Percentiles rank a stretch among this genome's conserved stretches.
Evolutionary conservation across 2,888 invertebrate species (phyloP).

Genomic region (Bellardia pandia): DNA sequence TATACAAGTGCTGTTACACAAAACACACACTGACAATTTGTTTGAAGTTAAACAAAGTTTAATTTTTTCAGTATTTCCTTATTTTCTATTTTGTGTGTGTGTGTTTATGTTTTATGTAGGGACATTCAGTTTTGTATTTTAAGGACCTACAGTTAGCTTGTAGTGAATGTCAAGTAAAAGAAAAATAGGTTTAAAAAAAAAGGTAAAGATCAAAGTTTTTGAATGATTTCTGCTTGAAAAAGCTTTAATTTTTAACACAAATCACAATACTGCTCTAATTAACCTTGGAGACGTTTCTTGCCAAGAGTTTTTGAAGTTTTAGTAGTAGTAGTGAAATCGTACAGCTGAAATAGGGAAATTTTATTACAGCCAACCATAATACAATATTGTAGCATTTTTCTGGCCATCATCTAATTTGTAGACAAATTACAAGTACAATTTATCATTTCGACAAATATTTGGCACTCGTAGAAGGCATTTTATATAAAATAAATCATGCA

Average conservation of each 20-base stretch:
- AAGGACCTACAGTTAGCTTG: not conserved
- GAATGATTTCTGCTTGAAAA: not conserved
- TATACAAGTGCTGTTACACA: slow-evolving; percentile 28
- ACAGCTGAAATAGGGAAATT: not conserved
- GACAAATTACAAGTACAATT: too few relatives aligned
- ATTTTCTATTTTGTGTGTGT: slow-evolving; percentile 1
- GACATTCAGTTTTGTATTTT: not conserved
- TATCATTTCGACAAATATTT: too few relatives aligned
- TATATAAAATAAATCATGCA: too few relatives aligned
- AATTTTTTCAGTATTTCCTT: slow-evolving; percentile 23
- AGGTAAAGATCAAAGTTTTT: not conserved
- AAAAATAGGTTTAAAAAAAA: not conserved
- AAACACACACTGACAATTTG: slow-evolving; percentile 52
- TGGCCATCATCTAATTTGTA: too few relatives aligned
- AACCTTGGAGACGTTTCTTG: not conserved
- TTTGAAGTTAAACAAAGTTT: slow-evolving; percentile 64
- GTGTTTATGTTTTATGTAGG: not conserved
- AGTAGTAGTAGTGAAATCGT: too few relatives aligned
- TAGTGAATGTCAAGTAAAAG: not conserved
- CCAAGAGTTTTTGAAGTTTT: too few relatives aligned
- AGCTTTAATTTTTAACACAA: not conserved
- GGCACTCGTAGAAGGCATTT: too few relatives aligned
- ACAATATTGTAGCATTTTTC: too few relatives aligned
- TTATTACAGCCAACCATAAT: too few relatives aligned
- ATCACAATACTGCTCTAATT: not conserved